Evolutionary conservation across 1,140 invertebrate genomes (phyloP).

Genomic region (Acyrthosiphon pisum): DNA sequence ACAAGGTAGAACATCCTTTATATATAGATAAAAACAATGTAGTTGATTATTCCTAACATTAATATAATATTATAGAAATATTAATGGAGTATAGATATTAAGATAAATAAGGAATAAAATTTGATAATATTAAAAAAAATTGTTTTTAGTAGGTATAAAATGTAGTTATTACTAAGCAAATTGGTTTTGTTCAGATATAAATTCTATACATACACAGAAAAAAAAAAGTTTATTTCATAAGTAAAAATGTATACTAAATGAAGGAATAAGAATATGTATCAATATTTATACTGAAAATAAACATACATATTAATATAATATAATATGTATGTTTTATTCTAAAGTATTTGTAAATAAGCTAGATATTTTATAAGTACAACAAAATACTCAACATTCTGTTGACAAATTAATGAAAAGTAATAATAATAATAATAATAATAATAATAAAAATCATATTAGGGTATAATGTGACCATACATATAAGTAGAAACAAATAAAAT

Average conservation of each 20-base stretch:
- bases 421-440: slow-evolving; percentile 37
- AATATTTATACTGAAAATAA: slow-evolving; percentile 2
- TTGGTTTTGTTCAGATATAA: background rate
- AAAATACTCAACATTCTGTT: background rate
- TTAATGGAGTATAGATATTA: background rate
- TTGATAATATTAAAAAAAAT: background rate
- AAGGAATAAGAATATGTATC: slow-evolving; percentile 17
- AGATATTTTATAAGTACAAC: slow-evolving; percentile 40
- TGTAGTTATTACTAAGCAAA: background rate
- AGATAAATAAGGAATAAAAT: background rate
- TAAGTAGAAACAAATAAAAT: slow-evolving; percentile 57
- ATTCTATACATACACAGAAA: background rate
- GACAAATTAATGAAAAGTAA: background rate
- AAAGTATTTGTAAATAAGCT: slow-evolving; percentile 34
- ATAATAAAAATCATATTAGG: slow-evolving; percentile 50
- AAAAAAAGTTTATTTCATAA: background rate
- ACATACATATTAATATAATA: background rate
- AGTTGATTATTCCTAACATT: background rate
- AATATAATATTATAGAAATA: background rate
- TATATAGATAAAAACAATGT: background rate
- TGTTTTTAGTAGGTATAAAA: background rate
- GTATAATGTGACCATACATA: slow-evolving; percentile 33
- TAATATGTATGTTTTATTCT: background rate
- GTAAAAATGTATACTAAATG: slow-evolving; percentile 31
- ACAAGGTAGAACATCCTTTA: background rate